Percentiles rank a stretch among this genome's conserved stretches.
Evolutionary conservation across 2,797 vertebrate species (phyloP).

Genomic region (Aldrovandia affinis): DNA sequence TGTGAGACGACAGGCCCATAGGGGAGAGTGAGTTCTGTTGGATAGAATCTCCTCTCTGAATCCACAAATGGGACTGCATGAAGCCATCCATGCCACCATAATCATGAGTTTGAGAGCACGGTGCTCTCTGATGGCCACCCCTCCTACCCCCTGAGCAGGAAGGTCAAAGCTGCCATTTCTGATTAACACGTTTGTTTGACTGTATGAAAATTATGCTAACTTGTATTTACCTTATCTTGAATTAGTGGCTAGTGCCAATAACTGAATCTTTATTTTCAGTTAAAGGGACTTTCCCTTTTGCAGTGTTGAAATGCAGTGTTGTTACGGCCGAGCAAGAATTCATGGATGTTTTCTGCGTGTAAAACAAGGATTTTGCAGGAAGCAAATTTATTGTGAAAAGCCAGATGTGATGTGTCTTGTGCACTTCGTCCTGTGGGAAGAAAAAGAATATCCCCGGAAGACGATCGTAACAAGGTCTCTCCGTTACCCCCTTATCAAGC

Average conservation of each 20-base stretch:
- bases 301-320: background rate
- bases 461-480: conserved; percentile 22
- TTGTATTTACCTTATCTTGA: too few species aligned
- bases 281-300: background rate
- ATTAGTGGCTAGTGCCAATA: background rate
- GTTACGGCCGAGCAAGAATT: background rate
- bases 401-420: too few species aligned
- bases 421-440: background rate
- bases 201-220: background rate
- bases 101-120: background rate
- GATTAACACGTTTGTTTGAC: background rate
- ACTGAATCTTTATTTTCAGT: too few species aligned
- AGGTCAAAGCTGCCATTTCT: background rate
- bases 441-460: conserved; percentile 15
- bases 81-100: background rate
- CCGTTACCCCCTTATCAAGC: conserved; percentile 27
- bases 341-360: background rate
- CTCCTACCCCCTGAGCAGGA: background rate
- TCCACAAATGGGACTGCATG: too few species aligned
- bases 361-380: background rate
- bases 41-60: too few species aligned
- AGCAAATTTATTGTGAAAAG: background rate
- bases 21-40: too few species aligned
- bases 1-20: too few species aligned
- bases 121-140: background rate